These are phyloP conservation scores for Calephelis perditalis DNA, from an alignment of 2,888 invertebrate species.

Conservation along the genomic window DNA sequence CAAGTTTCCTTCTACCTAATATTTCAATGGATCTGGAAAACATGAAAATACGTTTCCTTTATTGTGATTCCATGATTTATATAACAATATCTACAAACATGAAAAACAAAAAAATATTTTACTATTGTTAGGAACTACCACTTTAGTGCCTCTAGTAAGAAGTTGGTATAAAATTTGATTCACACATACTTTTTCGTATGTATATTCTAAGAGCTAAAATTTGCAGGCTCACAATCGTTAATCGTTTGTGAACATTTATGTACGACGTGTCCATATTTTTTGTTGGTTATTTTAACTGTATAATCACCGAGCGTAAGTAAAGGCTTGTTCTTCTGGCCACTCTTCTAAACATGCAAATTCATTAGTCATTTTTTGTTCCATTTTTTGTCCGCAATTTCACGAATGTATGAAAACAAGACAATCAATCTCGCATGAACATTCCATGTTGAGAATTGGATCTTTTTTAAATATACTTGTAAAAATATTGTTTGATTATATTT, in stretches of 20 bases:
- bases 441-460: slow-evolving; percentile 41
- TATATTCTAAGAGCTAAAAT: no score
- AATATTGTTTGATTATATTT: no score
- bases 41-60: no score
- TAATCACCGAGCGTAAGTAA: slow-evolving; percentile 12
- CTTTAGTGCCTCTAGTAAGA: no score
- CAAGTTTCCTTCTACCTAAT: no score
- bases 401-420: slow-evolving; percentile 48
- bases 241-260: not conserved
- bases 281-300: slow-evolving; percentile 10
- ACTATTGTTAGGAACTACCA: no score
- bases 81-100: no score
- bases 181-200: no score
- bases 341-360: slow-evolving; percentile 22
- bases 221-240: not conserved
- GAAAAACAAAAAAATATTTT: no score
- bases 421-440: slow-evolving; percentile 43
- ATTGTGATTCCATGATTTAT: no score
- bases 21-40: no score
- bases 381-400: slow-evolving; percentile 22
- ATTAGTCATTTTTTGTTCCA: slow-evolving; percentile 20
- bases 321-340: slow-evolving; percentile 16
- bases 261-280: slow-evolving; percentile 7
- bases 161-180: no score
- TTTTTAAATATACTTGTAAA: slow-evolving; percentile 23